These are phyloP conservation scores for Epinotia ramella DNA, from an alignment of 2,888 invertebrate genomes.

Conservation along the genomic window DNA sequence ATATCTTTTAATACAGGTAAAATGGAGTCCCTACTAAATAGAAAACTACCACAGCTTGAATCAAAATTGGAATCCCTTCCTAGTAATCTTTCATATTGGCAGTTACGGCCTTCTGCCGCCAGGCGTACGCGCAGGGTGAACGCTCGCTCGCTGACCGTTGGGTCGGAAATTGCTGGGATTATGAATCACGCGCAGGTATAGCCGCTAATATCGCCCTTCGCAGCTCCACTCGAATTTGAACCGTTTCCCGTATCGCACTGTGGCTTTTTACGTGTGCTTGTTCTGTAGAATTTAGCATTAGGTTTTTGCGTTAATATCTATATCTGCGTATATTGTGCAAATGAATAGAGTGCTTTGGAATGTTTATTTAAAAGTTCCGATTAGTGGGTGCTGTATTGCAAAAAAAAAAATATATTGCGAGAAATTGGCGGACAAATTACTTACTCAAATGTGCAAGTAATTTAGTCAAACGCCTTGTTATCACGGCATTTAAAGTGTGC, in stretches of 20 bases:
- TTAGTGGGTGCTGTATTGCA: not conserved
- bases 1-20: too few relatives aligned
- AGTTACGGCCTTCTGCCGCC: constrained; percentile 7
- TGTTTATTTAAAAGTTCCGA: not conserved
- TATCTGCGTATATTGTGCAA: constrained; percentile 5
- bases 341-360: not conserved
- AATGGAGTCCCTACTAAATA: not conserved
- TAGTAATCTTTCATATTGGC: not conserved
- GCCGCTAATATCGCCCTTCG: constrained; percentile 28
- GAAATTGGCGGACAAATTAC: not conserved
- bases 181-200: constrained; percentile 34
- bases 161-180: constrained; percentile 40
- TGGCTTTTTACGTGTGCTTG: not conserved
- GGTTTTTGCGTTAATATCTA: not conserved
- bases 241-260: not conserved
- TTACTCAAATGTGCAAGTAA: too few relatives aligned
- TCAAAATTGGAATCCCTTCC: not conserved
- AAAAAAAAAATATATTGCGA: not conserved
- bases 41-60: not conserved
- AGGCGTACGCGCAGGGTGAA: constrained; percentile 35
- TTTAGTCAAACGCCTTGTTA: too few relatives aligned
- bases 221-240: not conserved
- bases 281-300: constrained; percentile 10
- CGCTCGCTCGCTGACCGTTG: constrained; percentile 39
- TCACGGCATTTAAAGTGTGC: too few relatives aligned